Evolutionary conservation across 2,113 vertebrate species (phyloP).

Genomic region (Eolophus roseicapilla): DNA sequence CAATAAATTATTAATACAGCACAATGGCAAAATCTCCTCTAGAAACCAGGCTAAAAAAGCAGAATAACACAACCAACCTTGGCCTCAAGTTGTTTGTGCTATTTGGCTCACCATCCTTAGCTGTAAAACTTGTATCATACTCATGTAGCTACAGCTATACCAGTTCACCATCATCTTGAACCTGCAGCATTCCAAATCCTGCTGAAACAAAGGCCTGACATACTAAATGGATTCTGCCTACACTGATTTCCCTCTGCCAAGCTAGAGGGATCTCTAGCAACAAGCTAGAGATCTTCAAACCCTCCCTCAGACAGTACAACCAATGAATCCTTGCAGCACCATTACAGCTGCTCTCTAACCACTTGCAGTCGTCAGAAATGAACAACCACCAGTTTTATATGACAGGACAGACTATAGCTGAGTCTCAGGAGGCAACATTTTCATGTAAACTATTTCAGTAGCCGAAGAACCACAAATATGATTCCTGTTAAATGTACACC

Average conservation of each 20-base stretch:
- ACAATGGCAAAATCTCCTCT: background rate
- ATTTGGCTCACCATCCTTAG: background rate
- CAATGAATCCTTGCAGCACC: background rate
- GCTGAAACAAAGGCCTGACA: background rate
- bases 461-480: background rate
- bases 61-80: background rate
- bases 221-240: background rate
- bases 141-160: background rate
- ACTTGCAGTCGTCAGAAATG: background rate
- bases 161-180: background rate
- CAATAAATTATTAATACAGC: background rate
- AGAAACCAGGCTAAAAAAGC: background rate
- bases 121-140: background rate
- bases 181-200: background rate
- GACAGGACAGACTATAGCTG: background rate
- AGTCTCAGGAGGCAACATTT: background rate
- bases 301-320: background rate
- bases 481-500: background rate
- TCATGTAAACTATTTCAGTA: background rate
- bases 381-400: background rate
- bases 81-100: background rate
- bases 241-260: background rate
- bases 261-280: background rate
- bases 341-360: background rate
- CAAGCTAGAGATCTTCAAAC: background rate